These are phyloP conservation scores for Bujurquina vittata DNA, from an alignment of 2,113 vertebrate genomes.

Conservation along the genomic window DNA sequence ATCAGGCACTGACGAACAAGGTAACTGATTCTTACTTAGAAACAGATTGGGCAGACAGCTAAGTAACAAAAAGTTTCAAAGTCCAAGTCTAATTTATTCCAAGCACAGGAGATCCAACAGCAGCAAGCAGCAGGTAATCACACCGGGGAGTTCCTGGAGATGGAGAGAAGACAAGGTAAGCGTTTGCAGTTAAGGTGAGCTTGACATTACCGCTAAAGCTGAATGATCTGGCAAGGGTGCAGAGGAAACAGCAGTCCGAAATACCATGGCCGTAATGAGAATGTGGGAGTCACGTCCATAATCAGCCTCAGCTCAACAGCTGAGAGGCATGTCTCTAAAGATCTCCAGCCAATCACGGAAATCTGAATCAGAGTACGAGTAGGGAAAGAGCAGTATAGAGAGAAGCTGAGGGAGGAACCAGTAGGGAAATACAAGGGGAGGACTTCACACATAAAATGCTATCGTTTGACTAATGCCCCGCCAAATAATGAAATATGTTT, in stretches of 20 bases:
- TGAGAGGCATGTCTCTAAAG: neutral
- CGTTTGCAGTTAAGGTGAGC: neutral
- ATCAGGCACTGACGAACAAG: neutral
- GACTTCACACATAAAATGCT: neutral
- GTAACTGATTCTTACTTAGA: neutral
- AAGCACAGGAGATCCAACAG: neutral
- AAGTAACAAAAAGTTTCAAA: neutral
- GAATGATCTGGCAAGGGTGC: neutral
- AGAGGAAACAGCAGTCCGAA: neutral
- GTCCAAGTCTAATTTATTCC: neutral
- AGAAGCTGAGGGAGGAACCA: neutral
- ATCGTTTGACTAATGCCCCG: neutral
- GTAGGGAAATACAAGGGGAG: neutral
- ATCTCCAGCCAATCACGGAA: neutral
- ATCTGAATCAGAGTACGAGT: neutral
- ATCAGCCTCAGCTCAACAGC: neutral
- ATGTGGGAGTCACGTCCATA: neutral
- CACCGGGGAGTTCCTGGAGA: neutral
- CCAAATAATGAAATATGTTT: neutral
- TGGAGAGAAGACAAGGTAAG: neutral
- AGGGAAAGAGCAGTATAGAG: neutral
- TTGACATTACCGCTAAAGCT: too few species aligned
- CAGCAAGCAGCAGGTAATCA: neutral
- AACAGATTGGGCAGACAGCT: neutral
- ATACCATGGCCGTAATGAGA: neutral